A percentile compares a stretch with the other conserved stretches of the same genome.
These are phyloP conservation scores for Pantherophis vulpinus DNA, from an alignment of 2,797 vertebrate genomes.

Conservation along the genomic window DNA sequence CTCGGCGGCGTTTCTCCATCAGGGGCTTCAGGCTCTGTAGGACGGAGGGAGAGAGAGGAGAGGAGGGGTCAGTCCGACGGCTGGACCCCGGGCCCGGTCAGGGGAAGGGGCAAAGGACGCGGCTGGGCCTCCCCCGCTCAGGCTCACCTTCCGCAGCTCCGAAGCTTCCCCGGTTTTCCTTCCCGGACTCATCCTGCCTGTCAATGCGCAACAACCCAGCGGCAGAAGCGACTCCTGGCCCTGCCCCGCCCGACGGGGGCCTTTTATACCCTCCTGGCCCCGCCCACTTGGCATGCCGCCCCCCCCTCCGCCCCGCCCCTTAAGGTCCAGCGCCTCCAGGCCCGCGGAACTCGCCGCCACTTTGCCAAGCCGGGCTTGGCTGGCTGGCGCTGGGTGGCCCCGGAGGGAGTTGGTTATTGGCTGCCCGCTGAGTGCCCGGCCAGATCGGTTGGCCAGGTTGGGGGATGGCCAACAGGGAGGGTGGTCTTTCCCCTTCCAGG, in stretches of 20 bases:
- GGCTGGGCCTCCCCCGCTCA: background rate
- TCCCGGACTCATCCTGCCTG: conserved; percentile 66
- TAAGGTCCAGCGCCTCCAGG: background rate
- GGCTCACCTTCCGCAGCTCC: conserved; percentile 82
- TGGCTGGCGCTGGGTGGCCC: background rate
- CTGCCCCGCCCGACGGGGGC: background rate
- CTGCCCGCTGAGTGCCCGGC: background rate
- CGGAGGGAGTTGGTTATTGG: background rate
- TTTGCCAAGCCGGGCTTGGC: background rate
- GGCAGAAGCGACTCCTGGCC: background rate
- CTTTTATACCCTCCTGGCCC: conserved; percentile 57
- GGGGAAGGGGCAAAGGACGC: background rate
- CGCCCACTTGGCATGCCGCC: conserved; percentile 43
- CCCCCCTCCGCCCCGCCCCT: conserved; percentile 18
- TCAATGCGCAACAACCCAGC: background rate
- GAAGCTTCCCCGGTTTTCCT: conserved; percentile 72
- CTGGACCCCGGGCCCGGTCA: no score
- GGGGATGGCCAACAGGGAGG: background rate
- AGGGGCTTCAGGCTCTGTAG: conserved; percentile 80
- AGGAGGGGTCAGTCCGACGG: background rate
- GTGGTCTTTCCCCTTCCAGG: background rate
- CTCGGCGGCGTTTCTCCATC: conserved; percentile 83
- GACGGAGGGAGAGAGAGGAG: background rate
- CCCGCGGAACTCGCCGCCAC: background rate
- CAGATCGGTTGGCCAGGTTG: background rate